phyloP scores from a whole-genome alignment of 1,140 invertebrate genomes.

The Trialeurodes vaporariorum region DNA sequence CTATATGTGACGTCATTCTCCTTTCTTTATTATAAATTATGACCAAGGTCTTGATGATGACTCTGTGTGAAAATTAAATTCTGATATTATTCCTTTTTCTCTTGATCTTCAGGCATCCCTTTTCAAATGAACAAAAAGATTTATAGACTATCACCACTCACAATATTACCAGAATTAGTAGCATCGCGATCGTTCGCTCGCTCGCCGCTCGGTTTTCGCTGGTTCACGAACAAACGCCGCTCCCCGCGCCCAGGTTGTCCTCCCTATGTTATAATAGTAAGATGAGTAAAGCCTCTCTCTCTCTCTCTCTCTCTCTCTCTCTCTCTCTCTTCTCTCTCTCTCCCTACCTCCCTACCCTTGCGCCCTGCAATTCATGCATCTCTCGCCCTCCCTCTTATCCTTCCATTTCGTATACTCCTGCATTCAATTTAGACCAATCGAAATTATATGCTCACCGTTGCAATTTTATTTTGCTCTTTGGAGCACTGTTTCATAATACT shows the following conservation, averaged over 20 bases:
- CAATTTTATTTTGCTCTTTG: neutral
- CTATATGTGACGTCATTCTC: neutral
- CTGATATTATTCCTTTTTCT: neutral
- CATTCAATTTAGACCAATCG: neutral
- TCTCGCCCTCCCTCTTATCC: neutral
- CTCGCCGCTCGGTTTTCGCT: neutral
- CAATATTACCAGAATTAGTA: neutral
- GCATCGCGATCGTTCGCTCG: neutral
- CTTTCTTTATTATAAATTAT: constrained; percentile 1
- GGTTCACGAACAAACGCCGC: neutral
- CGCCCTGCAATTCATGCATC: neutral
- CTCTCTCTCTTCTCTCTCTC: no score
- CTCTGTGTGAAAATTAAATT: constrained; percentile 1
- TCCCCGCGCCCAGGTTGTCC: neutral
- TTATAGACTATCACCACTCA: neutral
- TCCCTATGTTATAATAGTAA: neutral
- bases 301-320: neutral
- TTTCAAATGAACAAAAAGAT: neutral
- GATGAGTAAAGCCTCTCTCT: neutral
- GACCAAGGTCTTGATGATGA: neutral
- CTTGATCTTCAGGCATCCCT: neutral
- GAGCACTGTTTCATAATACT: neutral
- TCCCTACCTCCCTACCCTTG: no score
- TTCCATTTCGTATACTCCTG: no score
- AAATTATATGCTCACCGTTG: neutral